A percentile compares a stretch with the other conserved stretches of the same genome.
These are phyloP conservation scores for Eueremaeus valkanovi DNA, from an alignment of 2,888 invertebrate genomes.

Conservation along the genomic window DNA sequence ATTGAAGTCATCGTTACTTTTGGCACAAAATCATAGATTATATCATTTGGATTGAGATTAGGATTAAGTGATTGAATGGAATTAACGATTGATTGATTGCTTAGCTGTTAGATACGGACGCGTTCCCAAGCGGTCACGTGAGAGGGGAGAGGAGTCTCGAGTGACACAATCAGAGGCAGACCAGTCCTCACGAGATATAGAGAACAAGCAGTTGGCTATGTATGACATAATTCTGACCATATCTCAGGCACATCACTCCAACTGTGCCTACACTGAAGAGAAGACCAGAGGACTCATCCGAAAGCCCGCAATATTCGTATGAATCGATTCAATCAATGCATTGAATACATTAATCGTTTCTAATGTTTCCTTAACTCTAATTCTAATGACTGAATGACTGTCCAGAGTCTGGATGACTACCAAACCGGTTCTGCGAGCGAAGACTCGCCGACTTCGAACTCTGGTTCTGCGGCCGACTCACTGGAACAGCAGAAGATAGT, in stretches of 20 bases:
- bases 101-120: conserved; percentile 92
- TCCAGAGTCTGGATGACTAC: conserved; percentile 47
- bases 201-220: conserved; percentile 61
- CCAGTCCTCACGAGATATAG: conserved; percentile 48
- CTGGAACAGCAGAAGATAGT: conserved; percentile 69
- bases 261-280: conserved; percentile 84
- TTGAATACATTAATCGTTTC: neutral
- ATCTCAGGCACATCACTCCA: conserved; percentile 74
- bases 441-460: conserved; percentile 37
- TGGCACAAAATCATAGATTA: neutral
- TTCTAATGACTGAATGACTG: conserved; percentile 20
- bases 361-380: neutral
- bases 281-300: conserved; percentile 65
- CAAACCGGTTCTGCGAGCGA: conserved; percentile 27
- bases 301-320: conserved; percentile 64
- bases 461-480: conserved; percentile 48
- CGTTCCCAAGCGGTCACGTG: conserved; percentile 81
- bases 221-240: conserved; percentile 75
- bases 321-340: conserved; percentile 43
- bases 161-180: conserved; percentile 48
- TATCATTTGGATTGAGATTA: neutral
- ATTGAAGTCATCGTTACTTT: neutral
- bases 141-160: conserved; percentile 58
- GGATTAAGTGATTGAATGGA: neutral
- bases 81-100: neutral